Conservation (phyloP, 1,140 invertebrate genomes). For the Caenorhabditis remanei region DNA sequence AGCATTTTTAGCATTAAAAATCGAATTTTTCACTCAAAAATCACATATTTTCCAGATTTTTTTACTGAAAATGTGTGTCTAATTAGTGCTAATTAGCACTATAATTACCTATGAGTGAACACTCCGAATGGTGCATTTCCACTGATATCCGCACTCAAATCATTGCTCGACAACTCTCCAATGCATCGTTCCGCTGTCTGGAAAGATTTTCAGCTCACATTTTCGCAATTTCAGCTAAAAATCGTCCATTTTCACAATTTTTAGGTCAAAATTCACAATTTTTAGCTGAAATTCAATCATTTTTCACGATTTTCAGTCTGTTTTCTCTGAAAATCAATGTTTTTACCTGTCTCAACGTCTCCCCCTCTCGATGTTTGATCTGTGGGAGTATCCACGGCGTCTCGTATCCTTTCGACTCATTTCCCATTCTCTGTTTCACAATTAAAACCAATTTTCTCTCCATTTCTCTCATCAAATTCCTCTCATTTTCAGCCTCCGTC, state of each 20-base stretch:
- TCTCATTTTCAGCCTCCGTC: background rate
- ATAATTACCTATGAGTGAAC: constrained; percentile 49
- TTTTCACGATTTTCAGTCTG: too few relatives aligned
- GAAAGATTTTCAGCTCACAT: constrained; percentile 50
- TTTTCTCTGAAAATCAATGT: too few relatives aligned
- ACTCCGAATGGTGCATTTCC: constrained; percentile 72
- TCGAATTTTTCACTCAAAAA: too few relatives aligned
- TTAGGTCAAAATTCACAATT: background rate
- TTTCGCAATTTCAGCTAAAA: background rate
- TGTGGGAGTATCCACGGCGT: constrained; percentile 73
- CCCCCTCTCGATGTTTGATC: constrained; percentile 68
- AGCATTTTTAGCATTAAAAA: too few relatives aligned
- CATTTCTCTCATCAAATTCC: constrained; percentile 26
- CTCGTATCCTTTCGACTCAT: constrained; percentile 27
- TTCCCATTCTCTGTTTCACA: constrained; percentile 71
- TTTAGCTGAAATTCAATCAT: background rate
- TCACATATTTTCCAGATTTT: too few relatives aligned
- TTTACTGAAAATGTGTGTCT: too few relatives aligned
- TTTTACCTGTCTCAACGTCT: constrained; percentile 73
- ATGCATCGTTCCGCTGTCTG: constrained; percentile 72
- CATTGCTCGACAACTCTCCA: constrained; percentile 51
- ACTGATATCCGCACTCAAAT: constrained; percentile 55
- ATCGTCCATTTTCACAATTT: background rate
- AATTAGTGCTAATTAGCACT: too few relatives aligned
- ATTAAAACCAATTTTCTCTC: constrained; percentile 72